phyloP scores from a whole-genome alignment of 2,113 vertebrate genomes.

The Dasypus novemcinctus region DNA sequence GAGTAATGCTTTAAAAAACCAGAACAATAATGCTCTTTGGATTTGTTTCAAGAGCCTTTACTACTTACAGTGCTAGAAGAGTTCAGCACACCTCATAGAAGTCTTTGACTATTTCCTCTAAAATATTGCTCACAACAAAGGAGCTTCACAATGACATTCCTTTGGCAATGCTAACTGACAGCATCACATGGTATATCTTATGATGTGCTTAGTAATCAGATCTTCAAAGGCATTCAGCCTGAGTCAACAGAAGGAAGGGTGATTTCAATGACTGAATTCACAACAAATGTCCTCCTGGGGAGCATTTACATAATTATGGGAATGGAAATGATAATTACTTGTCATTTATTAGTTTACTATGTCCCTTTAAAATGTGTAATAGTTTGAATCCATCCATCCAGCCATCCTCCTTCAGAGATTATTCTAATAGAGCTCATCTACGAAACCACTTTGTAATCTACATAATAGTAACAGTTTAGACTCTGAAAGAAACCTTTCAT shows the following conservation, averaged over 20 bases:
- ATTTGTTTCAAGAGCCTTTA: constrained; percentile 41
- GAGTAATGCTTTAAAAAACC: constrained; percentile 42
- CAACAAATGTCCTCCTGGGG: constrained; percentile 55
- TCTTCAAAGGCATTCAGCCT: constrained; percentile 36
- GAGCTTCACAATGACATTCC: neutral
- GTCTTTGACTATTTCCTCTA: constrained; percentile 57
- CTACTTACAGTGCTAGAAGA: neutral
- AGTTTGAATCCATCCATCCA: constrained; percentile 50
- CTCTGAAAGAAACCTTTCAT: neutral
- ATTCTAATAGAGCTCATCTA: neutral
- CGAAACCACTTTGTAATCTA: neutral
- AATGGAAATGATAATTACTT: neutral
- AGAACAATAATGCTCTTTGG: neutral
- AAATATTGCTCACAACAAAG: constrained; percentile 52
- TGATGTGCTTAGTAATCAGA: constrained; percentile 52
- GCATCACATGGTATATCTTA: neutral
- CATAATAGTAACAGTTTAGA: neutral
- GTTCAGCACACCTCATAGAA: neutral
- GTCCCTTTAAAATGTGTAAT: constrained; percentile 39
- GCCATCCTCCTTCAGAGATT: neutral
- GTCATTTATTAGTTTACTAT: constrained; percentile 44
- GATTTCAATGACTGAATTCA: constrained; percentile 62
- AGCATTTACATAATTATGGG: constrained; percentile 44
- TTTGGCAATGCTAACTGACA: neutral
- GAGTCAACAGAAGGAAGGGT: constrained; percentile 62